phyloP scores from a whole-genome alignment of 2,113 vertebrate species.

The Dendrocopos noguchii region DNA sequence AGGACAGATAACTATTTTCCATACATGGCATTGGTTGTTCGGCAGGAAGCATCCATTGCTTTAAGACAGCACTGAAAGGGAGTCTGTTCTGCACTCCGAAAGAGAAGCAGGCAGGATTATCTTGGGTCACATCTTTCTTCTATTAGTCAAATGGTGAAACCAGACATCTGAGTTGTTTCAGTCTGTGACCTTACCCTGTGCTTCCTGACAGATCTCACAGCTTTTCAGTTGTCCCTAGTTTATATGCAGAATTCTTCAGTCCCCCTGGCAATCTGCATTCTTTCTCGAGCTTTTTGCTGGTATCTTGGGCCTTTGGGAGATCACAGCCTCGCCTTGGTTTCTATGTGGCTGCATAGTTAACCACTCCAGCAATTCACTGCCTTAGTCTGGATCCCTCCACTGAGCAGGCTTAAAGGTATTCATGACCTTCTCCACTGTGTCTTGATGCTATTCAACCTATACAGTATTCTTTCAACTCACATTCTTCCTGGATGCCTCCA shows the following conservation, averaged over 20 bases:
- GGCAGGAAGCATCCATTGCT: slow-evolving; percentile 22
- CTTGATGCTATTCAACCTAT: not conserved
- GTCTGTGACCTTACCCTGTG: slow-evolving; percentile 21
- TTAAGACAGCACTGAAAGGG: slow-evolving; percentile 18
- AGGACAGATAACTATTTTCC: slow-evolving; percentile 57
- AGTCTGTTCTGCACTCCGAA: slow-evolving; percentile 12
- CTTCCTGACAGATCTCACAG: slow-evolving; percentile 19
- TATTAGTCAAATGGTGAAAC: slow-evolving; percentile 33
- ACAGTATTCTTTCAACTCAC: not conserved
- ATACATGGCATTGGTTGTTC: slow-evolving; percentile 31
- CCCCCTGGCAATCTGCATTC: slow-evolving; percentile 18
- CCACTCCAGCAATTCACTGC: not conserved
- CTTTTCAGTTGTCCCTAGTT: slow-evolving; percentile 39
- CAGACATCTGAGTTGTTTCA: slow-evolving; percentile 55
- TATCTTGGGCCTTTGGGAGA: not conserved
- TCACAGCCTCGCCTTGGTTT: not conserved
- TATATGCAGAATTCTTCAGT: slow-evolving; percentile 31
- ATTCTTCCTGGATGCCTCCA: slow-evolving; percentile 21
- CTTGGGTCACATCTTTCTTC: slow-evolving; percentile 55
- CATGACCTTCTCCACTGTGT: not conserved
- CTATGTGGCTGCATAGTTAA: not conserved
- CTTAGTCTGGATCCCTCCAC: not conserved
- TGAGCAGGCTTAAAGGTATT: not conserved
- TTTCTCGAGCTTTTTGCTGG: not conserved
- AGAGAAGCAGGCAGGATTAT: slow-evolving; percentile 42